Percentiles rank a stretch among this genome's conserved stretches.
Conservation (phyloP, 2,888 invertebrate genomes). For the Ashinkailepas kermadecensis region DNA sequence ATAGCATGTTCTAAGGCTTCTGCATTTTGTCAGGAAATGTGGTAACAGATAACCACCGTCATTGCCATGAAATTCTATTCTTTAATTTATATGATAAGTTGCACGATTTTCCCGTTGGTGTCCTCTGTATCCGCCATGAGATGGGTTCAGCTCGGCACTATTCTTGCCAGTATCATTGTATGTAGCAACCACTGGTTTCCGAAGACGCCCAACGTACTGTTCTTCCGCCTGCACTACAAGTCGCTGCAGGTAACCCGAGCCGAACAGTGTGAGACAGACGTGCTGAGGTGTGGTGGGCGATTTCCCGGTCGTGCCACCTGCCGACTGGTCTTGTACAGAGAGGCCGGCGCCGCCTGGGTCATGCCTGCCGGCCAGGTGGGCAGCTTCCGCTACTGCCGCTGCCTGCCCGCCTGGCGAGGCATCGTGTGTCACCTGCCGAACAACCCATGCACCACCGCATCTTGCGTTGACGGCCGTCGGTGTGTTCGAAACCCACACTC, state of each 20-base stretch:
- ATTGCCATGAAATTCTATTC: no score
- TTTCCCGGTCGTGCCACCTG: not conserved
- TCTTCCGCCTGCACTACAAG: not conserved
- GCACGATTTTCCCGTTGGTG: no score
- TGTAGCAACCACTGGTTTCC: not conserved
- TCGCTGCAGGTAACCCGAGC: not conserved
- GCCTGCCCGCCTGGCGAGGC: not conserved
- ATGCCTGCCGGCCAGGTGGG: not conserved
- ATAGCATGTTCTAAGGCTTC: no score
- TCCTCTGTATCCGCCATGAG: not conserved
- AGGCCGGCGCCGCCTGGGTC: not conserved
- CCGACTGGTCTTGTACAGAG: not conserved
- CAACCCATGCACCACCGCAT: not conserved
- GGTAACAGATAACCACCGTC: no score
- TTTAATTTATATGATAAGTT: no score
- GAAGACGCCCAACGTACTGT: not conserved
- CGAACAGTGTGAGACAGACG: not conserved
- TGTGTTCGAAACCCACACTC: not conserved
- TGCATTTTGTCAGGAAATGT: no score
- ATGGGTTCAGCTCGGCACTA: not conserved
- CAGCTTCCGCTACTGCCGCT: not conserved
- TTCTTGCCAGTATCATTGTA: not conserved
- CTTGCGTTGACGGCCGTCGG: not conserved
- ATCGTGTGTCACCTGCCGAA: not conserved
- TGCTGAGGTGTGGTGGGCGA: not conserved